Evolutionary conservation across 1,140 invertebrate genomes (phyloP).

Genomic region (Gonioctena quinquepunctata): DNA sequence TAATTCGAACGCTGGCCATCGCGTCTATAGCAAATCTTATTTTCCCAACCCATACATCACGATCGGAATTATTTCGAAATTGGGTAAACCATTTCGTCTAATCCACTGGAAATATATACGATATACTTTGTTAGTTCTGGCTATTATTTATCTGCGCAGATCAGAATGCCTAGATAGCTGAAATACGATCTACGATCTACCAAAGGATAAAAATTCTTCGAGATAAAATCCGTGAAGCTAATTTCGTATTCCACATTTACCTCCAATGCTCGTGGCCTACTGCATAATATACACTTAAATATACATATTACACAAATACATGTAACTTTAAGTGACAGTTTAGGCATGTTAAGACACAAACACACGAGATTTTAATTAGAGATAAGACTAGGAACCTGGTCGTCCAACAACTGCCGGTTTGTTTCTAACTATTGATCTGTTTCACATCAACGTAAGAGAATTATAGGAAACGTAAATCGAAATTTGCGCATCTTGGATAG

Average conservation of each 20-base stretch:
- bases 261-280: slow-evolving; percentile 34
- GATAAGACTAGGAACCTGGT: slow-evolving; percentile 29
- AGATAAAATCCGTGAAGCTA: slow-evolving; percentile 22
- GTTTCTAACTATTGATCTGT: background rate
- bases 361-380: slow-evolving; percentile 37
- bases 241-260: slow-evolving; percentile 32
- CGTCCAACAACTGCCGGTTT: slow-evolving; percentile 17
- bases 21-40: background rate
- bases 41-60: background rate
- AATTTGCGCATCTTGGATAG: background rate
- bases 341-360: slow-evolving; percentile 38
- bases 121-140: background rate
- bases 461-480: background rate
- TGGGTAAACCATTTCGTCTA: background rate
- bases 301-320: slow-evolving; percentile 42
- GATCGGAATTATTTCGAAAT: background rate
- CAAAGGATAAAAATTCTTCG: slow-evolving; percentile 12
- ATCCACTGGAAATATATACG: background rate
- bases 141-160: slow-evolving; percentile 11
- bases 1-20: too few relatives aligned
- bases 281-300: slow-evolving; percentile 38
- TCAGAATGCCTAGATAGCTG: slow-evolving; percentile 6
- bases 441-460: slow-evolving; percentile 3
- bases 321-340: slow-evolving; percentile 39
- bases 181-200: slow-evolving; percentile 20